These are phyloP conservation scores for Steinernema hermaphroditum DNA, from an alignment of 2,888 invertebrate genomes.

Conservation along the genomic window DNA sequence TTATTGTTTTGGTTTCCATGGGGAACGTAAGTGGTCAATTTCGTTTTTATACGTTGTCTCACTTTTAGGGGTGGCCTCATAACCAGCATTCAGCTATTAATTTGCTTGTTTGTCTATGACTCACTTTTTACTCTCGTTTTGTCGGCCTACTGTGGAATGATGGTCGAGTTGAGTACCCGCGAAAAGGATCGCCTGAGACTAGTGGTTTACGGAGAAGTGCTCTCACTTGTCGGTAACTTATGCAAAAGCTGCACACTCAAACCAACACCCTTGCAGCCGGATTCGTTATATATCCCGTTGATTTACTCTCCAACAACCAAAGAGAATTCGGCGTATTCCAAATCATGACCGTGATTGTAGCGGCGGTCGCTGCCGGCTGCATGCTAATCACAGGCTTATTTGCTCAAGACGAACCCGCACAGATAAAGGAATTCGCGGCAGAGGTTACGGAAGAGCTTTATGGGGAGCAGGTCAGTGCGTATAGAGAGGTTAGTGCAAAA, in stretches of 20 bases:
- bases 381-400: constrained; percentile 33
- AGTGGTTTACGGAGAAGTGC: constrained; percentile 51
- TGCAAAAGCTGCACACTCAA: background rate
- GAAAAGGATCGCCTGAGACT: constrained; percentile 49
- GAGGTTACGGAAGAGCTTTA: constrained; percentile 11
- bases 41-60: background rate
- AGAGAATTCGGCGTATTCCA: constrained; percentile 66
- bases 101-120: constrained; percentile 68
- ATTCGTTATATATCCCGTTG: constrained; percentile 49
- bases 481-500: constrained; percentile 29
- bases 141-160: constrained; percentile 67
- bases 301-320: constrained; percentile 57
- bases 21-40: constrained; percentile 52
- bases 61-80: background rate
- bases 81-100: constrained; percentile 64
- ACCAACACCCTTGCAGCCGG: constrained; percentile 41
- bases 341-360: constrained; percentile 59
- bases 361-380: constrained; percentile 52
- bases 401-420: constrained; percentile 36
- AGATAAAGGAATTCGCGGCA: constrained; percentile 30
- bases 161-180: constrained; percentile 66
- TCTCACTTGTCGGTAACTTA: constrained; percentile 43
- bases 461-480: constrained; percentile 9
- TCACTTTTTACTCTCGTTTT: constrained; percentile 67
- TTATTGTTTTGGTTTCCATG: constrained; percentile 68